Evolutionary conservation across 1,140 invertebrate genomes (phyloP).

Genomic region (Pachypeltis micranthus): DNA sequence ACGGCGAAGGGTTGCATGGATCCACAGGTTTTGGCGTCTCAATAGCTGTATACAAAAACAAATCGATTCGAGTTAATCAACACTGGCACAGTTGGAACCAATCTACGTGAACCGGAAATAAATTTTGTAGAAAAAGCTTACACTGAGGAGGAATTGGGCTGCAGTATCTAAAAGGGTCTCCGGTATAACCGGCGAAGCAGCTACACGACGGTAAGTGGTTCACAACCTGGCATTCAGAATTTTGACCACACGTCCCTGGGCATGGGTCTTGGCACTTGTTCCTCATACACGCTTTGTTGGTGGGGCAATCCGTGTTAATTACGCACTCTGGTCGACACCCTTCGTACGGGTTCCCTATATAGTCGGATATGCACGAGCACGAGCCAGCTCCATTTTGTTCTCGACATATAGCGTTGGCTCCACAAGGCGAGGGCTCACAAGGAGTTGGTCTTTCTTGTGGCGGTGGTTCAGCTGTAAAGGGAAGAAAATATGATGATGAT

Average conservation of each 20-base stretch:
- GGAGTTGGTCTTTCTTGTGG: slow-evolving; percentile 37
- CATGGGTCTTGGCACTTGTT: slow-evolving; percentile 58
- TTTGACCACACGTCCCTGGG: slow-evolving; percentile 42
- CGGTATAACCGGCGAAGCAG: slow-evolving; percentile 42
- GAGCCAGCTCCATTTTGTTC: slow-evolving; percentile 61
- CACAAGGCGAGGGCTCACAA: slow-evolving; percentile 64
- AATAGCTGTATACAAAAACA: slow-evolving; percentile 3
- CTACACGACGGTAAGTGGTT: slow-evolving; percentile 45
- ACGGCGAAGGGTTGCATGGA: slow-evolving; percentile 54
- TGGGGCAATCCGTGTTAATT: slow-evolving; percentile 53
- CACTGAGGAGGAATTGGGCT: slow-evolving; percentile 30
- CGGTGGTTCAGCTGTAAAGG: slow-evolving; percentile 29
- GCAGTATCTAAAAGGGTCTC: slow-evolving; percentile 42
- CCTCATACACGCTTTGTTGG: slow-evolving; percentile 50
- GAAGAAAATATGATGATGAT: no score
- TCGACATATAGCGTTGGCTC: slow-evolving; percentile 62
- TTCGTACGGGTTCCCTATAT: slow-evolving; percentile 42
- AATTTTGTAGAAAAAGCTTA: no score
- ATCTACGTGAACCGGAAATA: no score
- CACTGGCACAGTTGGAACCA: no score
- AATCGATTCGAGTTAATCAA: not conserved
- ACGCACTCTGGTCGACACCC: slow-evolving; percentile 56
- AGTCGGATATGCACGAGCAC: slow-evolving; percentile 41
- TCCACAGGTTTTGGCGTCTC: slow-evolving; percentile 33
- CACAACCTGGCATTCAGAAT: slow-evolving; percentile 41